phyloP scores from a whole-genome alignment of 2,113 vertebrate species.

The Cebus imitator region DNA sequence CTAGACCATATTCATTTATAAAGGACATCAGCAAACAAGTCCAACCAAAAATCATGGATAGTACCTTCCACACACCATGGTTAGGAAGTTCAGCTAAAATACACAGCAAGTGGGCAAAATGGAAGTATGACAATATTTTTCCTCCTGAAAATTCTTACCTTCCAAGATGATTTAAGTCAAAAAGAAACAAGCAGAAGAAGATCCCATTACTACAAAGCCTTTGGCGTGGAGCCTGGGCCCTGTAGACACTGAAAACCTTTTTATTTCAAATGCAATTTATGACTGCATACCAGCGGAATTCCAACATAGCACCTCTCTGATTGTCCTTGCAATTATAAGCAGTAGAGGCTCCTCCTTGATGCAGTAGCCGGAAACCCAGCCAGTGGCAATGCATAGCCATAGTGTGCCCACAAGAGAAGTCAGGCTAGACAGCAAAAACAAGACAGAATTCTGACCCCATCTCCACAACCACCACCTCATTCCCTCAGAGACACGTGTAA shows the following conservation, averaged over 20 bases:
- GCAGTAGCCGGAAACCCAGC: background rate
- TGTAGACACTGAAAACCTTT: background rate
- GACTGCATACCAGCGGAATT: background rate
- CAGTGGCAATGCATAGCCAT: too few relatives aligned
- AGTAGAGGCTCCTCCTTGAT: background rate
- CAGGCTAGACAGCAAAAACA: background rate
- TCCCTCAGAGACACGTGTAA: background rate
- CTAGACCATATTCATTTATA: background rate
- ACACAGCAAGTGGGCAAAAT: background rate
- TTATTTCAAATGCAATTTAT: background rate
- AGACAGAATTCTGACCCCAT: background rate
- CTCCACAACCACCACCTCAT: background rate
- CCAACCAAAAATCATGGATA: too few relatives aligned
- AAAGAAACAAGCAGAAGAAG: background rate
- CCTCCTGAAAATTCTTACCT: background rate
- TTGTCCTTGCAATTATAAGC: background rate
- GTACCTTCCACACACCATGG: background rate
- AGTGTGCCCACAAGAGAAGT: background rate
- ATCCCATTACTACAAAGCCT: too few relatives aligned
- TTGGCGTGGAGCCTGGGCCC: background rate
- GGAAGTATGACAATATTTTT: background rate
- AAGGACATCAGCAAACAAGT: background rate
- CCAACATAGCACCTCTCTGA: background rate
- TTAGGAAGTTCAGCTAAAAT: background rate
- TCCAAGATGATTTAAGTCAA: background rate